phyloP scores from a whole-genome alignment of 1,140 invertebrate genomes.

The Paraescarpia echinospica region DNA sequence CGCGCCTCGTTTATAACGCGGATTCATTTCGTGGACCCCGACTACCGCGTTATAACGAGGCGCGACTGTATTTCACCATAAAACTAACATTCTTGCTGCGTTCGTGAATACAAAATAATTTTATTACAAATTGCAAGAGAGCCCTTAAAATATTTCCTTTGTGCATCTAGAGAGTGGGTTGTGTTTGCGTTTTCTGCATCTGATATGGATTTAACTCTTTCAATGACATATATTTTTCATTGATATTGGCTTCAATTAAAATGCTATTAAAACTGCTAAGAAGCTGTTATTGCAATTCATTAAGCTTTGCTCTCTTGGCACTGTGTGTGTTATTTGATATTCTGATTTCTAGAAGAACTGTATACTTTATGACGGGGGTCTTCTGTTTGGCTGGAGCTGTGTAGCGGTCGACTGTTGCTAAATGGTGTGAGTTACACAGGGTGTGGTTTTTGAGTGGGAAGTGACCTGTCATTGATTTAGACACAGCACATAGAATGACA shows the following conservation, averaged over 20 bases:
- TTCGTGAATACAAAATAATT: neutral
- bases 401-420: neutral
- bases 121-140: neutral
- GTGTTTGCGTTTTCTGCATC: neutral
- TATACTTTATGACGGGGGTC: neutral
- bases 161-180: neutral
- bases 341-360: neutral
- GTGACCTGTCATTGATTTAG: neutral
- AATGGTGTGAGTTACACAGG: neutral
- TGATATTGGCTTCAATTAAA: neutral
- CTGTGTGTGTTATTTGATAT: neutral
- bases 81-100: neutral
- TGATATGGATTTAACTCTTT: no score
- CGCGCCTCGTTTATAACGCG: no score
- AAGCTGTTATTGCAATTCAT: neutral
- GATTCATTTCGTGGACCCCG: no score
- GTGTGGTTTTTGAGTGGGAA: neutral
- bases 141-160: neutral
- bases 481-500: neutral
- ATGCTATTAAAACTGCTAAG: neutral
- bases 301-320: neutral
- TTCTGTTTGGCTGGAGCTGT: neutral
- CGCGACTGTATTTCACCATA: no score
- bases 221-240: neutral
- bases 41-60: no score